These are phyloP conservation scores for Herminia tarsipennalis DNA, from an alignment of 2,888 invertebrate genomes.

Conservation along the genomic window DNA sequence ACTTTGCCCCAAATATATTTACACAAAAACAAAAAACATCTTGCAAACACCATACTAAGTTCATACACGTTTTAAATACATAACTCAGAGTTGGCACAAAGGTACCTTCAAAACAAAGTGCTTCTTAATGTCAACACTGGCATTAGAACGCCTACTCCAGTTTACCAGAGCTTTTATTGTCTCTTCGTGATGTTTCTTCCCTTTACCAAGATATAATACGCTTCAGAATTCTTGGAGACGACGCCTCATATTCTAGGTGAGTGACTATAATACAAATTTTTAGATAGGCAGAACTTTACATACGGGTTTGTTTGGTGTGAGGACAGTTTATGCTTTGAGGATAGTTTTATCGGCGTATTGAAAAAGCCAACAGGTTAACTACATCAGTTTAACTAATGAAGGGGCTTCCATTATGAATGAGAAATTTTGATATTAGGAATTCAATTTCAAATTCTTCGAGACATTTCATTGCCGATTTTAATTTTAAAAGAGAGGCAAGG, in stretches of 20 bases:
- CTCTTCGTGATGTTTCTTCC: conserved; percentile 25
- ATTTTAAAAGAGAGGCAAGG: too few species aligned
- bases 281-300: neutral
- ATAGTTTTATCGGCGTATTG: too few species aligned
- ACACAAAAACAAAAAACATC: neutral
- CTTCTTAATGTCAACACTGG: conserved; percentile 36
- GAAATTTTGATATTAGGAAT: too few species aligned
- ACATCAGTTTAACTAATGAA: too few species aligned
- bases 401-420: too few species aligned
- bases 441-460: too few species aligned
- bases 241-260: conserved; percentile 24
- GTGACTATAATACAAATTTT: conserved; percentile 26
- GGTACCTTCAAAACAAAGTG: conserved; percentile 29
- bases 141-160: conserved; percentile 35
- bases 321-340: too few species aligned
- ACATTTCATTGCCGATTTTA: too few species aligned
- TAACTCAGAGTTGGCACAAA: conserved; percentile 15
- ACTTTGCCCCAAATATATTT: too few species aligned
- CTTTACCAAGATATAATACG: conserved; percentile 17
- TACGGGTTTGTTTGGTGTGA: neutral
- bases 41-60: neutral
- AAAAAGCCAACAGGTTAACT: too few species aligned
- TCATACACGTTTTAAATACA: conserved; percentile 11
- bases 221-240: conserved; percentile 40
- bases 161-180: conserved; percentile 45